Conservation (phyloP, 1,140 invertebrate species). For the Habropoda laboriosa region DNA sequence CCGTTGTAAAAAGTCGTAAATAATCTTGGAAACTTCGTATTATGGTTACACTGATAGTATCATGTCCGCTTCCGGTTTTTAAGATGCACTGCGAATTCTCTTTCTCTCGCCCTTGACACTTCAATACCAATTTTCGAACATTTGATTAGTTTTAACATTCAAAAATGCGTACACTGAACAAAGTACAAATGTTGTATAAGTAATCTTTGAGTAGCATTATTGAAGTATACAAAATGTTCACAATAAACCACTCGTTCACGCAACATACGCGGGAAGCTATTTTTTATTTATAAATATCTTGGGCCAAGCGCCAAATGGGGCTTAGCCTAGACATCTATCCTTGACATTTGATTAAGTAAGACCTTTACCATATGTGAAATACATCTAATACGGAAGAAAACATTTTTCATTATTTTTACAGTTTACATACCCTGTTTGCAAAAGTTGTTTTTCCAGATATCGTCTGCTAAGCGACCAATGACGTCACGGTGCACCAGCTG, state of each 20-base stretch:
- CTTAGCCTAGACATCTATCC: conserved; percentile 69
- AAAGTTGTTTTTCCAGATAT: conserved; percentile 25
- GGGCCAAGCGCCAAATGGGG: conserved; percentile 68
- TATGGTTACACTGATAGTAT: conserved; percentile 11
- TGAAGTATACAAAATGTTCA: background rate
- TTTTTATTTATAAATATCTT: conserved; percentile 74
- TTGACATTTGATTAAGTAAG: conserved; percentile 73
- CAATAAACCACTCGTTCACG: conserved; percentile 11
- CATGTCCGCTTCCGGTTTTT: conserved; percentile 39
- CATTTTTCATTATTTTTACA: background rate
- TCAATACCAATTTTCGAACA: background rate
- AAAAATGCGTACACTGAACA: background rate
- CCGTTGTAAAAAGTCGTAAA: background rate
- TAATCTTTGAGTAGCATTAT: background rate
- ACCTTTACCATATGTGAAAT: conserved; percentile 13
- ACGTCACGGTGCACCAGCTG: conserved; percentile 53
- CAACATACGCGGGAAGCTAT: conserved; percentile 9
- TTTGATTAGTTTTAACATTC: background rate
- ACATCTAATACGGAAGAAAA: background rate
- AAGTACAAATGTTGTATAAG: background rate
- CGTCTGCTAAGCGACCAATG: conserved; percentile 43
- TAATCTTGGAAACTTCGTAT: background rate
- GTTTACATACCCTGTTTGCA: conserved; percentile 13
- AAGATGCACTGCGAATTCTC: conserved; percentile 7
- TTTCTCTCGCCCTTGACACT: conserved; percentile 31